Evolutionary conservation across 1,140 invertebrate species (phyloP), one percentile per base, ranked within the genome.

Genomic region (Coptotermes formosanus): DNA sequence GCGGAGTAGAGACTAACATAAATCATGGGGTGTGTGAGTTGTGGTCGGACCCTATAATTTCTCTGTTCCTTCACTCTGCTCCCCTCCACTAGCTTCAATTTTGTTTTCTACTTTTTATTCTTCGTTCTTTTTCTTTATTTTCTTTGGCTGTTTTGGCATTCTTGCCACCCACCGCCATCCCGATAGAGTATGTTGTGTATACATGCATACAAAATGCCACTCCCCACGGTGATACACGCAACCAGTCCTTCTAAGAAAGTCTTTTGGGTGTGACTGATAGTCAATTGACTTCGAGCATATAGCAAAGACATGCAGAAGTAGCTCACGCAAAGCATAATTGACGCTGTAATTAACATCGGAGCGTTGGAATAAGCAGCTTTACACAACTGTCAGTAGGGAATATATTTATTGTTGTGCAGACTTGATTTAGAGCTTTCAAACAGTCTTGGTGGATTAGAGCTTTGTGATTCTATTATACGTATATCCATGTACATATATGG

Each of bases 1-100:
- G 82, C 48, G 82, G 82, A 43, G 82, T 82, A 83, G n/a, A 38
- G 32, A 43, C 64, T 16, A 32, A 83, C 82, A 83, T 83, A 83
- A 83, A 83, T 83, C 82, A 83, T 32, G 82, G 82, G 82, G 82
- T 83, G n/a, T 83, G 82, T 43, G 82, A 82, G 32, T 82, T 82
- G 82, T 19, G 43, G 32, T 82, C 82, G 48, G 82, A 43, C 32
- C 82, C 82, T 83, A 38, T 83, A 83, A 83, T 83, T 83, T 83
- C 82, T 45, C 48, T 52, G 25, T 45, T 25, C 25, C 25, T 83
- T 45, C 48, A 45, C 25, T 32, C 38, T 21, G 14, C 82, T 82
- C 82, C 23, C 32, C 82, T 82, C 82, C 32, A 4, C 82, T 82
- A 23, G 19, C 6, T 21, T 38, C 43, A 38, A 82, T 82, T 82